Base-by-base conservation (phyloP, 2,888 invertebrate species). In the Orthonychiurus folsomi region DNA sequence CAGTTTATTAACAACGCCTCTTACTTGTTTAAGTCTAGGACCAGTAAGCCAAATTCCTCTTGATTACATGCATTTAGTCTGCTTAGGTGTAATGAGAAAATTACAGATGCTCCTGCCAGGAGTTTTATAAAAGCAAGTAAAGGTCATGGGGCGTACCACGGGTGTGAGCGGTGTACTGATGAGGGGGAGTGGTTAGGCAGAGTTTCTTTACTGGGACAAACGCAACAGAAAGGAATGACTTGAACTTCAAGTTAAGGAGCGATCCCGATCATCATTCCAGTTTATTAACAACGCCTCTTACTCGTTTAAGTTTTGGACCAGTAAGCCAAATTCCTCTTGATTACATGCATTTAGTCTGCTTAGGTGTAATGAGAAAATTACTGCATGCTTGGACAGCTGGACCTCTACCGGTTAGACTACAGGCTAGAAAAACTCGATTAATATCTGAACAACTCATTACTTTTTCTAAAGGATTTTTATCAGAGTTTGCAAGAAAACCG, bases 401-500 rank as follows among this genome's bases (percentile, higher is more conserved):
- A 5, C 5, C 5, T 9, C 15, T 37, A 15, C 37, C 37, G 15
- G 5, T 9, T 15, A n/a, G 55, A 28, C 47, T 25, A 18, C 50
- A 26, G 50, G 18, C 23, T 2, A 21, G 47, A 25, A 3, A 25
- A 3, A 18, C n/a, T 52, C 20, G 23, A 9, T 9, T 15, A 12
- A 3, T 52, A 15, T 3, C 3, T 20, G 52, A 3, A 15, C 9
- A 23, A 5, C 48, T 59, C 15, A 3, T 9, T 24, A 25, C 21
- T 12, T n/a, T 24, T n/a, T 15, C 2, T 23, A 53, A 37, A 1
- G 52, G 9, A 18, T 24, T 58, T 54, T 37, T 58, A 18, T 25
- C 18, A 9, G 71, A 73, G 54, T 74, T 73, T 66, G 59, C 60
- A 1, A 58, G 73, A 48, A 73, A 68, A 63, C 68, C 69, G 1